Base-by-base conservation (phyloP, 1,140 invertebrate species). In the Cydia amplana region DNA sequence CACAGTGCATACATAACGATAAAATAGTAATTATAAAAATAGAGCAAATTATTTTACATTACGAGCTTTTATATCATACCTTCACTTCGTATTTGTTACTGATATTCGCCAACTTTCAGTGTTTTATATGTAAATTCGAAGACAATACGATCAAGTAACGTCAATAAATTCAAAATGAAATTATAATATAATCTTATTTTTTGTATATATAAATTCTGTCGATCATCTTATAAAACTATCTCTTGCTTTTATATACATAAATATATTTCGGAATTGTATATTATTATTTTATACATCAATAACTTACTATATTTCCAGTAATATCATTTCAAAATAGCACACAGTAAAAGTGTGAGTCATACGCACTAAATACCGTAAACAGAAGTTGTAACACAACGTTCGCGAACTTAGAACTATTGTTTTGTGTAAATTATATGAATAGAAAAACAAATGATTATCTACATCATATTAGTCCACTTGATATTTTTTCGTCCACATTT, bases 401-500 rank as follows among this genome's bases (percentile, higher is more conserved):
- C 51, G 63, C 73, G 2, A 60, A 55, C 75, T 77, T 75, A 70
- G 83, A 82, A 88, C 85, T 81, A 84, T 87, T 89, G 87, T 82
- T 79, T 84, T 85, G 73, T 91, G 87, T 91, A 90, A 89, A 91
- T 90, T 88, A 88, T 87, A 83, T 87, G 78, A 82, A 83, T 86
- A 83, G 83, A 87, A 81, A 88, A 80, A 83, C 83, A 84, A 85
- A 85, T 87, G 80, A 78, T 78, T 75, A 83, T 86, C 80, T 88
- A 85, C 84, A 88, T 82, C 84, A 23, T 70, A 87, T 90, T 90
- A 91, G 89, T 88, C 87, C 88, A 89, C 88, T 91, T 85, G 82
- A 85, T 87, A 87, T 89, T 86, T 87, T 86, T 90, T 91, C 90
- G 90, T 91, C 90, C 90, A 90, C 86, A 82, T 87, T 90, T 88